Evolutionary conservation across 2,888 invertebrate genomes (phyloP), one percentile per base, ranked within the genome.

Genomic region (Callimorpha dominula): DNA sequence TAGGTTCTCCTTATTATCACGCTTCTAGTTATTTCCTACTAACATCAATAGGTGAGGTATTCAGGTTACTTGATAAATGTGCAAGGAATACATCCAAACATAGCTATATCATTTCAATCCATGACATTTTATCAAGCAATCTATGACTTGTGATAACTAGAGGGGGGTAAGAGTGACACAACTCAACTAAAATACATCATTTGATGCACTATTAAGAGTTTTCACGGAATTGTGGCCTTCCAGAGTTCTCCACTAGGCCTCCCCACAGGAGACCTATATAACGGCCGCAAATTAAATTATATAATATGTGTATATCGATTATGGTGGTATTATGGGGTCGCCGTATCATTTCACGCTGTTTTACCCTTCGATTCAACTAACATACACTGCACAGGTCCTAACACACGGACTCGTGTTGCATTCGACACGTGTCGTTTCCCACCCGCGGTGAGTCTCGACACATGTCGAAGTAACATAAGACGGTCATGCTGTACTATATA

Each of bases 231-330:
- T 90, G 94, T 95, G 95, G 95, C 94, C 95, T 96, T 96, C 96
- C 96, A 94, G 96, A 96, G 96, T 96, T 96, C 96, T 96, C 96
- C 96, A 96, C 95, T 92, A 87, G 91, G 89, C 86, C 82, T 88
- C 84, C 82, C 31, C 75, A 73, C 76, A 71, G 80, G 83, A 84
- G 81, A 84, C 85, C 88, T 86, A 78, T 78, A 82, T 81, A 84
- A 83, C 84, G 94, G 94, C 94, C 93, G 91, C 92, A 92, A 87
- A 83, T 76, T 83, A 76, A 71, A 81, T 63, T 85, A 86, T 90
- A 89, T 90, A 82, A 85, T 89, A 91, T 93, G 91, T 95, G 91
- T 94, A 91, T 92, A 91, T 91, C 84, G 75, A 90, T 89, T 93
- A 92, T 93, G 95, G 95, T 95, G 94, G 93, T 91, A 93, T 93